These are phyloP conservation scores for Boloria euphrosyne DNA, from an alignment of 2,888 invertebrate species.

Conservation along the genomic window DNA sequence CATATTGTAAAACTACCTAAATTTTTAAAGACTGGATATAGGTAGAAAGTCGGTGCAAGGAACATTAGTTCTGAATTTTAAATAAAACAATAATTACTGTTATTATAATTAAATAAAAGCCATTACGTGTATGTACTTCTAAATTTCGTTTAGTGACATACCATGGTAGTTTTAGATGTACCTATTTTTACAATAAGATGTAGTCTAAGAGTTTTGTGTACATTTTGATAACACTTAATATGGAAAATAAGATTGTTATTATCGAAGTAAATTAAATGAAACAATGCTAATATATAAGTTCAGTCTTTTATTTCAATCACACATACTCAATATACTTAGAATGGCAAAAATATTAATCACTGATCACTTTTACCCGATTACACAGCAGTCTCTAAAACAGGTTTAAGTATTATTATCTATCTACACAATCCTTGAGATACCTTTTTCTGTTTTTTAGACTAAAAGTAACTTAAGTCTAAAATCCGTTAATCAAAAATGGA, in stretches of 20 bases:
- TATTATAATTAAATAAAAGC: conserved; percentile 42
- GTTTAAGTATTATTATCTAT: too few relatives aligned
- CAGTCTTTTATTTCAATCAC: conserved; percentile 67
- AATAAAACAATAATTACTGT: conserved; percentile 36
- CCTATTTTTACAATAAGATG: conserved; percentile 77
- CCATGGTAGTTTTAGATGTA: conserved; percentile 57
- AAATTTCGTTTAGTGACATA: conserved; percentile 51
- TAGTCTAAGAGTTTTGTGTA: conserved; percentile 71
- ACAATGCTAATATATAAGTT: conserved; percentile 56
- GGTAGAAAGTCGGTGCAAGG: conserved; percentile 41
- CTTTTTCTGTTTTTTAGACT: too few relatives aligned
- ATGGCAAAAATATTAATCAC: not conserved
- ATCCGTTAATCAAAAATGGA: too few relatives aligned
- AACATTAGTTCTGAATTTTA: conserved; percentile 20
- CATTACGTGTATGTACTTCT: conserved; percentile 44
- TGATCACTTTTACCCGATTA: too few relatives aligned
- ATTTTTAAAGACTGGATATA: conserved; percentile 67
- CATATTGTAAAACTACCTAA: conserved; percentile 48
- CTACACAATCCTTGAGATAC: too few relatives aligned
- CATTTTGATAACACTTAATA: conserved; percentile 71
- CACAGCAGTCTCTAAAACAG: too few relatives aligned
- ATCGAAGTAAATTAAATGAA: conserved; percentile 73
- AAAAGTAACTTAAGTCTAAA: too few relatives aligned
- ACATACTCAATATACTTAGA: not conserved
- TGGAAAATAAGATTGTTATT: conserved; percentile 58